A percentile compares a stretch with the other conserved stretches of the same genome.
Evolutionary conservation across 1,140 invertebrate species (phyloP).

Genomic region (Drosophila busckii): DNA sequence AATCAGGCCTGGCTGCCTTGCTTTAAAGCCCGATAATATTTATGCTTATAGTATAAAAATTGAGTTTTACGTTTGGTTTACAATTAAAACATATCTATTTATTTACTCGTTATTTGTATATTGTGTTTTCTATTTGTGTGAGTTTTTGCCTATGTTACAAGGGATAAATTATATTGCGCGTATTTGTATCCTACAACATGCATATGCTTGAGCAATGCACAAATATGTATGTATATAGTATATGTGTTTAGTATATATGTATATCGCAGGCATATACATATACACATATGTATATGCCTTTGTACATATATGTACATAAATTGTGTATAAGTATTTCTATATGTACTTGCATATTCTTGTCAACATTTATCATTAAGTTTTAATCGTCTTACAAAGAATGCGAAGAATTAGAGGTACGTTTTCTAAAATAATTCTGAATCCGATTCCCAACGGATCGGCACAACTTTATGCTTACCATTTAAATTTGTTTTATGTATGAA

Average conservation of each 20-base stretch:
- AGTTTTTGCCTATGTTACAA: constrained; percentile 59
- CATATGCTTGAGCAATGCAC: constrained; percentile 41
- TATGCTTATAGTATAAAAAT: not conserved
- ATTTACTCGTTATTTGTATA: constrained; percentile 30
- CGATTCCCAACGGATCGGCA: too few relatives aligned
- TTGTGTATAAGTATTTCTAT: not conserved
- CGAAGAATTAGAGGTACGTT: too few relatives aligned
- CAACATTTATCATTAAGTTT: constrained; percentile 50
- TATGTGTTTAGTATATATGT: constrained; percentile 12
- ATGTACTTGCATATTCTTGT: constrained; percentile 17
- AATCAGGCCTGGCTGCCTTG: too few relatives aligned
- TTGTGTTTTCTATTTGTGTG: constrained; percentile 16
- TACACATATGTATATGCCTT: not conserved
- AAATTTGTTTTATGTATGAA: too few relatives aligned
- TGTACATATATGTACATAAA: constrained; percentile 9
- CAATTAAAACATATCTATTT: constrained; percentile 64
- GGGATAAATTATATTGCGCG: constrained; percentile 67
- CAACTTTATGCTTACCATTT: too few relatives aligned
- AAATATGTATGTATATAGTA: constrained; percentile 34
- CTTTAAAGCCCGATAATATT: too few relatives aligned
- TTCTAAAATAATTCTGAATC: too few relatives aligned
- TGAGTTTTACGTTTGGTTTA: not conserved
- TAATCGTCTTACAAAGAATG: constrained; percentile 34
- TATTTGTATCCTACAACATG: constrained; percentile 56
- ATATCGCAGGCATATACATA: too few relatives aligned